A percentile compares a stretch with the other conserved stretches of the same genome.
Conservation (phyloP, 2,888 invertebrate species). For the Drosophila pegasa region DNA sequence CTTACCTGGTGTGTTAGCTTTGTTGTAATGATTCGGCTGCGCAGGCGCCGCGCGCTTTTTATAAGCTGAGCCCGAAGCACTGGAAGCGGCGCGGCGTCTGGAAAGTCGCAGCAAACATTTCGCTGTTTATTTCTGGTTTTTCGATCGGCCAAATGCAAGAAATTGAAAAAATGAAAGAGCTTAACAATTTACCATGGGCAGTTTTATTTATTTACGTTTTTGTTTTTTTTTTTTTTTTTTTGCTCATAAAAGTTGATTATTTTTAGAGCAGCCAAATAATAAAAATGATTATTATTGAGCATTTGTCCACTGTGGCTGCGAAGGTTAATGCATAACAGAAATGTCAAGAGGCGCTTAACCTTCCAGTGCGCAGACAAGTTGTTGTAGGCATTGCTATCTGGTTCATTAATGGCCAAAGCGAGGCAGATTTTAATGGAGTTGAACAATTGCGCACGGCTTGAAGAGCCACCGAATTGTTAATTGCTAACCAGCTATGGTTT, state of each 20-base stretch:
- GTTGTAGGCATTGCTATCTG: slow-evolving; percentile 65
- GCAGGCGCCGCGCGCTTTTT: slow-evolving; percentile 70
- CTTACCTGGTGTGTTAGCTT: slow-evolving; percentile 80
- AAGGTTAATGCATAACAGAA: slow-evolving; percentile 71
- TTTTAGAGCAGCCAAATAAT: slow-evolving; percentile 47
- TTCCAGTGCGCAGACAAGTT: slow-evolving; percentile 61
- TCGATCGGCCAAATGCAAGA: slow-evolving; percentile 20
- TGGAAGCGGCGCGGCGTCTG: slow-evolving; percentile 60
- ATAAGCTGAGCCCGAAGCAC: slow-evolving; percentile 72
- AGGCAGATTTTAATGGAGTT: slow-evolving; percentile 50
- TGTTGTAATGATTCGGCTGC: slow-evolving; percentile 77
- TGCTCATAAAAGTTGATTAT: slow-evolving; percentile 56
- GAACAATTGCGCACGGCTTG: slow-evolving; percentile 58
- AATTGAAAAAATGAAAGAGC: slow-evolving; percentile 12
- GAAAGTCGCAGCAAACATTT: slow-evolving; percentile 60
- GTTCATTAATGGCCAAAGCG: slow-evolving; percentile 68
- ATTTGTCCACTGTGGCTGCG: slow-evolving; percentile 64
- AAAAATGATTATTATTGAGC: slow-evolving; percentile 59
- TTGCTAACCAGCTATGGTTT: slow-evolving; percentile 53
- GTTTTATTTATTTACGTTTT: slow-evolving; percentile 24
- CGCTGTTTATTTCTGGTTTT: slow-evolving; percentile 70
- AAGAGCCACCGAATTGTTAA: slow-evolving; percentile 64
- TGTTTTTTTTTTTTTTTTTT: slow-evolving; percentile 21
- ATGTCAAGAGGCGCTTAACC: slow-evolving; percentile 78
- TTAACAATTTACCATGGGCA: slow-evolving; percentile 30